A percentile compares a stretch with the other conserved stretches of the same genome.
Conservation (phyloP, 2,113 vertebrate genomes). For the Budorcas taxicolor region DNA sequence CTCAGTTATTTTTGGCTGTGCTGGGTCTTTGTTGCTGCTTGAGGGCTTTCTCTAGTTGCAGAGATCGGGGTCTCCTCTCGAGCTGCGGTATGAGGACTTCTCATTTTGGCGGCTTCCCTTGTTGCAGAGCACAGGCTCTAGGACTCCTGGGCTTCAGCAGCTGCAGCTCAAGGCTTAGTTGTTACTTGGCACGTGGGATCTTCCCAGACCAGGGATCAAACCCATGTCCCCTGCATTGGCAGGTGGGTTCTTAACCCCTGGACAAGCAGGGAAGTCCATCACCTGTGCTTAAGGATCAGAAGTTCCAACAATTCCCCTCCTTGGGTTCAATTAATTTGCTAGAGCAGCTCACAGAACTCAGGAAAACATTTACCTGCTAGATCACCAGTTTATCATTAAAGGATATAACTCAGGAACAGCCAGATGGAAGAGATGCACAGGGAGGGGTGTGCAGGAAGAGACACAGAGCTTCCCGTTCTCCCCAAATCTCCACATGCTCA, state of each 20-base stretch:
- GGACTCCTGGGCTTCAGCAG: background rate
- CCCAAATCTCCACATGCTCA: background rate
- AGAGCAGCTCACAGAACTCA: background rate
- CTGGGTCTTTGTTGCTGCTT: background rate
- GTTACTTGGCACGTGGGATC: background rate
- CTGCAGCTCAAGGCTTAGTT: background rate
- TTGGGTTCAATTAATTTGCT: background rate
- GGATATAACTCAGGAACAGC: background rate
- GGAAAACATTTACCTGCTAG: background rate
- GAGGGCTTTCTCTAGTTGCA: background rate
- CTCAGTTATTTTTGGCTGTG: background rate
- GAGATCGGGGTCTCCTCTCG: background rate
- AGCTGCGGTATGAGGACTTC: background rate
- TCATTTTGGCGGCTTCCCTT: background rate
- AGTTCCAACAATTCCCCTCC: background rate
- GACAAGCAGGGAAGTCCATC: background rate
- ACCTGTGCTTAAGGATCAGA: background rate
- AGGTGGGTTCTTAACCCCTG: background rate
- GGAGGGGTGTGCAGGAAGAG: background rate
- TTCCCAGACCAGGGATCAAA: background rate
- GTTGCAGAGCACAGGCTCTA: background rate
- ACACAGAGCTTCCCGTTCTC: background rate
- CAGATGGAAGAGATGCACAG: background rate
- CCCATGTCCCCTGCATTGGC: background rate
- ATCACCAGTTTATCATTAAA: background rate